These are phyloP conservation scores for Ceramica pisi DNA, from an alignment of 2,888 invertebrate species.

Conservation along the genomic window DNA sequence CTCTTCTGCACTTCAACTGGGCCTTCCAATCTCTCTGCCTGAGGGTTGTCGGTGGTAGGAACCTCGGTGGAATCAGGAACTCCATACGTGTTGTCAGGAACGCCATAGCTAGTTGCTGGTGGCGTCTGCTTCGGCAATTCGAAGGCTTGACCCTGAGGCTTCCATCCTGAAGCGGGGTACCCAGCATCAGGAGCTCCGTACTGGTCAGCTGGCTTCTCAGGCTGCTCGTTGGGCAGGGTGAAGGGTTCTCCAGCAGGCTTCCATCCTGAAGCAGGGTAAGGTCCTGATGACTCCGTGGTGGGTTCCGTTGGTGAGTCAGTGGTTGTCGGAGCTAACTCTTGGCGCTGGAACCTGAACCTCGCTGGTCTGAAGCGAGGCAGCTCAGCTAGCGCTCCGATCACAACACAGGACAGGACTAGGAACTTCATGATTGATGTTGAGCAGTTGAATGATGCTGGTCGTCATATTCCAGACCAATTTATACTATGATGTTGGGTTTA, in stretches of 20 bases:
- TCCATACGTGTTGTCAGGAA: conserved; percentile 80
- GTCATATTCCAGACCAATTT: conserved; percentile 69
- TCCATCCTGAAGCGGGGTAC: conserved; percentile 87
- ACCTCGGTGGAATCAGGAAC: conserved; percentile 78
- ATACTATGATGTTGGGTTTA: conserved; percentile 78
- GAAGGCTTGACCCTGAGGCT: conserved; percentile 82
- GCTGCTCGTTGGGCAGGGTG: conserved; percentile 76
- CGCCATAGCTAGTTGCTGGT: conserved; percentile 79
- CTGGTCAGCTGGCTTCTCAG: conserved; percentile 73
- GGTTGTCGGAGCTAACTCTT: conserved; percentile 85
- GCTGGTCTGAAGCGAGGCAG: conserved; percentile 86
- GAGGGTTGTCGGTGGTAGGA: conserved; percentile 81
- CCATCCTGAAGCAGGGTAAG: conserved; percentile 85
- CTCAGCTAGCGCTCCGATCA: conserved; percentile 80
- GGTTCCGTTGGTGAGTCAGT: conserved; percentile 82
- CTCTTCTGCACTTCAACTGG: conserved; percentile 87
- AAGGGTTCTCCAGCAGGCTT: conserved; percentile 83
- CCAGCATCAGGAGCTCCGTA: conserved; percentile 72
- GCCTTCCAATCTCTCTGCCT: conserved; percentile 81
- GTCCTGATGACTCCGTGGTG: conserved; percentile 79
- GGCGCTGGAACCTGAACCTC: conserved; percentile 87
- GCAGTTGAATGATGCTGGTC: conserved; percentile 72
- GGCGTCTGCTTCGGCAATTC: conserved; percentile 79
- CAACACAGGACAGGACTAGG: conserved; percentile 76
- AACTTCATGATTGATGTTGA: conserved; percentile 80